Evolutionary conservation across 2,113 vertebrate genomes (phyloP), one percentile per base, ranked within the genome.

Genomic region (Paradisaea rubra): DNA sequence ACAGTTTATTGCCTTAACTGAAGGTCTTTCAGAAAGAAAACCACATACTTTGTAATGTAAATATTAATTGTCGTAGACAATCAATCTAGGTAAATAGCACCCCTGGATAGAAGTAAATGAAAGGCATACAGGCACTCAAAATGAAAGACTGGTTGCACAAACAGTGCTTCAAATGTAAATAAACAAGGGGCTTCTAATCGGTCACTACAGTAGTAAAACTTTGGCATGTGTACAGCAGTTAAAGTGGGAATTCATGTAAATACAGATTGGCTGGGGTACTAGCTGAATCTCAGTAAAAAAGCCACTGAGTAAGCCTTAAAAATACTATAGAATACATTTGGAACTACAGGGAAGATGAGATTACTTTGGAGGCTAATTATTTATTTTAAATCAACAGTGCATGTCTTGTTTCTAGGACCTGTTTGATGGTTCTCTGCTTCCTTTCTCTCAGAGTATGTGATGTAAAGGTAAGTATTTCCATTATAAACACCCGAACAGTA

Each of bases 21-120:
- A 98, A 97, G 93, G 95, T 96, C 94, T 97, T 97, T 96, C 91
- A 97, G 94, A 97, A 97, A 97, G 94, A 97, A 97, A 97, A 86
- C 81, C 86, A 95, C 92, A 95, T 87, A 97, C 97, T 97, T 98
- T 98, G 97, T 97, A 97, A 98, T 97, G 97, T 97, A 98, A 98
- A 98, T 98, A 94, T 96, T 97, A 97, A 97, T 97, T 97, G 97
- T 97, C 93, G 49, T 95, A 98, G 97, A 97, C 97, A 98, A 96
- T 97, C 77, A 39, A 93, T 96, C 95, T 98, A 98, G 97, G 97
- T 98, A 98, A 98, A 98, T 96, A 98, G 97, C 97, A 98, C 95
- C 96, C 95, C 96, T 97, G 96, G 96, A 97, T 94, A 97, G 50
- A 93, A 97, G 95, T 93, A 97, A 98, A 97, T 97, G 89, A 96